Base-by-base conservation (phyloP, 2,888 invertebrate genomes). In the Nemurella pictetii region DNA sequence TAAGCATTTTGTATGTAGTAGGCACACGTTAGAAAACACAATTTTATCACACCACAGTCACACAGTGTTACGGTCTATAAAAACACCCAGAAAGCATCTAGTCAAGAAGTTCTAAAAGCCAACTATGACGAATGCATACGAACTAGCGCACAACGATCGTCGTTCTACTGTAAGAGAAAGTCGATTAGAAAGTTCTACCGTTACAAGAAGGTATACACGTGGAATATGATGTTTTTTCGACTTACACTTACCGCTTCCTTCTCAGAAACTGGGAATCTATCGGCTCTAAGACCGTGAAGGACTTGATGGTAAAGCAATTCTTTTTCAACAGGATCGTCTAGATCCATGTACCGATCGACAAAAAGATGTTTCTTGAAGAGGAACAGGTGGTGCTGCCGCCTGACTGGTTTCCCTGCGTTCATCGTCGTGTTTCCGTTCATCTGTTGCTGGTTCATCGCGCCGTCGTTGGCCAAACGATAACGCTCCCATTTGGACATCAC, bases 401-500 rank as follows among this genome's bases (percentile, higher is more conserved):
- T 92, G 35, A 86, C 87, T 9, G 85, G 86, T 20, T 91, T 88
- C 91, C 90, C 86, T 92, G 89, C n/a, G 87, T 87, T 85, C 36
- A 73, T 80, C 26, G 28, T 72, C 27, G 27, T 28, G 72, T 82
- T 82, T 9, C 82, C 82, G 72, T 82, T 82, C 55, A 82, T 36
- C 15, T 91, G 86, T 83, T 86, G 87, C 73, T 83, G 87, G 26
- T 87, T 86, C 25, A 85, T 85, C 72, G 87, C 87, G 80, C 94
- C 92, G 20, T 94, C 94, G 55, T 94, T 94, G 0, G 95, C 94
- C 83, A 94, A 93, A 85, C 96, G 92, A 87, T 96, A 96, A 87
- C 96, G 93, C 90, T 98, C 98, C 98, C 98, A 98, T 89, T 97
- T 95, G 4, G 98, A 97, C 93, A 98, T 95, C 28, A 98, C 97